Base-by-base conservation (phyloP, 2,113 vertebrate species). In the Notothenia coriiceps region DNA sequence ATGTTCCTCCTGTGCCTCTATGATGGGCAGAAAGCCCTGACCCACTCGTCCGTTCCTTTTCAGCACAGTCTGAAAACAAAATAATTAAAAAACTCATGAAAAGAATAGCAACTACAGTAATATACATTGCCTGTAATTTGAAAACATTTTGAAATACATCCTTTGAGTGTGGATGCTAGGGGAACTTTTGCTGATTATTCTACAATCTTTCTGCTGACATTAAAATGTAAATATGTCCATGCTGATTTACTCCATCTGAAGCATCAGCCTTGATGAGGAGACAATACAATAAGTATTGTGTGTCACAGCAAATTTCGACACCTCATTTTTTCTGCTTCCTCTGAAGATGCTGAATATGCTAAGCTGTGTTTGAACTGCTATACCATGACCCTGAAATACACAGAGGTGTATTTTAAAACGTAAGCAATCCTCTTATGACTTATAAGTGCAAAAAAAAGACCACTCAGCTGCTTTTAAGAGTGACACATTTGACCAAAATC, bases 31-130 rank as follows among this genome's bases (percentile, higher is more conserved):
- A 25, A 83, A 86, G 40, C 89, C 90, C 51, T 90, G 91, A 72
- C 90, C 57, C 56, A 93, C 71, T 40, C 51, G 83, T 4, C 93
- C 94, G 0, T 94, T 94, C 54, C 89, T 89, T 60, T 84, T 90
- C 44, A 88, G 80, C 11, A 61, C 82, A 12, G 80, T 62, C 92
- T 95, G 74, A 11, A 79, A 70, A 22, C 33, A 51, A 22, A 6
- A 29, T 20, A 18, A 29, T 40, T 40, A 15, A 33, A 29, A 22
- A 35, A 33, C 2, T 66, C 1, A 40, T 29, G 13, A 52, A 64
- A 56, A 25, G 2, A 68, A 46, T 17, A 5, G 6, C 1, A 4
- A 35, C 2, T 12, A 57, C n/a, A n/a, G n/a, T n/a, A n/a, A n/a
- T 5, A 46, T 49, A 47, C n/a, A 44, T 46, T 9, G 1, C 0